Conservation (phyloP, 2,113 vertebrate genomes). For the Tinamus guttatus region DNA sequence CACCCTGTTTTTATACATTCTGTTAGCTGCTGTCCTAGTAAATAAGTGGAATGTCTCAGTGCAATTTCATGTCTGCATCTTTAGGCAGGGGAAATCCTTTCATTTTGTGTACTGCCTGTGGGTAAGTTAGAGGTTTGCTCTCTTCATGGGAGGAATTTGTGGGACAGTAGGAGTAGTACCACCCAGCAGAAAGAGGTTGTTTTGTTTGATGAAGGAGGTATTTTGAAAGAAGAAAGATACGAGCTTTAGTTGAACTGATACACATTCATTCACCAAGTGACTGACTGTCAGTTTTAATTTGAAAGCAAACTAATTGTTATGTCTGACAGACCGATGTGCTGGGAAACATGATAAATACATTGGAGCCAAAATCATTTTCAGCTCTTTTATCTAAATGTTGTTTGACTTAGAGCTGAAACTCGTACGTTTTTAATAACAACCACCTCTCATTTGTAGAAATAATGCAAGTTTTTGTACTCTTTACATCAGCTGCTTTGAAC, state of each 20-base stretch:
- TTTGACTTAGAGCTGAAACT: slow-evolving; percentile 8
- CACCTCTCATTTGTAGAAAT: background rate
- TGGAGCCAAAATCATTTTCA: background rate
- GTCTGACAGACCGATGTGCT: slow-evolving; percentile 50
- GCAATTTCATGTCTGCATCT: background rate
- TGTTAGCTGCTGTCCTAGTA: rapidly evolving
- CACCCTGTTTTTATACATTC: background rate
- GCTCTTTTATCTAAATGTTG: background rate
- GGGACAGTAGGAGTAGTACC: background rate
- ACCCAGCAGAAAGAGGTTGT: background rate
- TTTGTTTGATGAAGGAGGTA: background rate
- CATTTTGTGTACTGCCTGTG: background rate
- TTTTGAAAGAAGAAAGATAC: background rate
- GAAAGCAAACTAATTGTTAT: slow-evolving; percentile 59
- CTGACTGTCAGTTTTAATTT: slow-evolving; percentile 80
- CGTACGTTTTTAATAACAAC: background rate
- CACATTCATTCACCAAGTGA: slow-evolving; percentile 75
- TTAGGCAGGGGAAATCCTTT: background rate
- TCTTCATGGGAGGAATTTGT: background rate
- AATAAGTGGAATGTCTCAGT: background rate
- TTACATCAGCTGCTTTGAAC: background rate
- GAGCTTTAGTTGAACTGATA: slow-evolving; percentile 69
- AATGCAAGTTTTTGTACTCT: background rate
- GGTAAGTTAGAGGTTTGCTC: background rate
- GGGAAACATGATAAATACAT: slow-evolving; percentile 1